phyloP scores from a whole-genome alignment of 2,113 vertebrate species.

The Cyphomyrus plagiostoma region DNA sequence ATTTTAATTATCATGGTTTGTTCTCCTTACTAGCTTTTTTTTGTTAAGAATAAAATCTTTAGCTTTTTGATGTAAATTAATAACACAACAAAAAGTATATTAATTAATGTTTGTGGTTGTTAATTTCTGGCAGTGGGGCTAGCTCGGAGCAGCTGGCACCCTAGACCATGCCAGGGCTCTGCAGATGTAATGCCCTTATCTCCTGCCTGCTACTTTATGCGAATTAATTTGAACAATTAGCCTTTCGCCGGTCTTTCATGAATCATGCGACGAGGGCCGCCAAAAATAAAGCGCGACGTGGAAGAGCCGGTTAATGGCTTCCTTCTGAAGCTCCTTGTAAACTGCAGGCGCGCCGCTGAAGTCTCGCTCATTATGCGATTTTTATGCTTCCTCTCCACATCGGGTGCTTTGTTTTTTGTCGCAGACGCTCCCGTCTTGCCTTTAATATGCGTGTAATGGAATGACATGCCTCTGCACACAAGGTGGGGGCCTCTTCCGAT shows the following conservation, averaged over 20 bases:
- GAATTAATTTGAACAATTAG: constrained; percentile 99
- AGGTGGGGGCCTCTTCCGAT: neutral
- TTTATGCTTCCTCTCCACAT: constrained; percentile 21
- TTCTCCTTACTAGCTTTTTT: constrained; percentile 69
- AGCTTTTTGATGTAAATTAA: constrained; percentile 90
- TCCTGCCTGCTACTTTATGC: constrained; percentile 94
- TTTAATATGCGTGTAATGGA: constrained; percentile 16
- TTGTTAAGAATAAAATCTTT: constrained; percentile 49
- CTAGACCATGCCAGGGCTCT: constrained; percentile 85
- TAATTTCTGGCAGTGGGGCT: constrained; percentile 86
- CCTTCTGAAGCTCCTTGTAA: constrained; percentile 45
- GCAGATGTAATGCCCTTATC: constrained; percentile 99
- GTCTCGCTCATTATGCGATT: constrained; percentile 18
- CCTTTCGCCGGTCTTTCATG: constrained; percentile 89
- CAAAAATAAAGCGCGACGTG: constrained; percentile 71
- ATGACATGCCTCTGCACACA: neutral
- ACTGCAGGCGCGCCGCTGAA: constrained; percentile 37
- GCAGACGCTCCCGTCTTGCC: constrained; percentile 22
- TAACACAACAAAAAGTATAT: constrained; percentile 89
- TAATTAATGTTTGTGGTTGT: constrained; percentile 96
- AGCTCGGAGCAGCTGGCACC: constrained; percentile 89
- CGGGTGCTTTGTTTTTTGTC: neutral
- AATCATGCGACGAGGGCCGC: constrained; percentile 85
- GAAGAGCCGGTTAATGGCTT: constrained; percentile 69
- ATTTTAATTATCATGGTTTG: constrained; percentile 86